phyloP scores from a whole-genome alignment of 1,140 invertebrate species.

The Ganaspis sp. region DNA sequence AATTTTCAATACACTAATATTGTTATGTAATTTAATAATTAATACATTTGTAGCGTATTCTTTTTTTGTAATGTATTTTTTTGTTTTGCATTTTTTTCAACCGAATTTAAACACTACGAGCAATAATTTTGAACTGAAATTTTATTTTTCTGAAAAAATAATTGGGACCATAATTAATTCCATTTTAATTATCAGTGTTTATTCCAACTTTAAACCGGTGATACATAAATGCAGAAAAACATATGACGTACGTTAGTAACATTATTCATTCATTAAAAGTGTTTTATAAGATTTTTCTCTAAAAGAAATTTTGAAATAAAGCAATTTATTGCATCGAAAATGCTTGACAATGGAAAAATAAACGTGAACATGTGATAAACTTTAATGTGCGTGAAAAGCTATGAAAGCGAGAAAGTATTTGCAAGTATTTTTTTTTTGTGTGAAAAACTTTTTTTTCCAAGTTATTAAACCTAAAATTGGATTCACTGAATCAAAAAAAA shows the following conservation, averaged over 20 bases:
- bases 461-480: too few species aligned
- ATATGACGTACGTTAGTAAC: neutral
- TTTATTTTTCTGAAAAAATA: neutral
- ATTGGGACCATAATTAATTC: neutral
- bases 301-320: neutral
- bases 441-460: too few species aligned
- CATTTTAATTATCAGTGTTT: neutral
- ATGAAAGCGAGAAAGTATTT: neutral
- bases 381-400: neutral
- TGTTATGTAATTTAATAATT: too few species aligned
- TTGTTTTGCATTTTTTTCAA: too few species aligned
- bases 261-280: neutral
- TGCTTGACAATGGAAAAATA: neutral
- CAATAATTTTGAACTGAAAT: neutral
- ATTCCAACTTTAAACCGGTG: neutral
- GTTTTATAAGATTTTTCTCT: neutral
- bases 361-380: neutral
- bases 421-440: too few species aligned
- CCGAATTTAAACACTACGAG: too few species aligned
- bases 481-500: neutral
- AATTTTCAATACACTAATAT: too few species aligned
- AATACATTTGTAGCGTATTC: too few species aligned
- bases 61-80: too few species aligned
- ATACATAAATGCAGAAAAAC: neutral
- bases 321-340: neutral